Conservation (phyloP, 2,113 vertebrate species). For the Gopherus evgoodei region DNA sequence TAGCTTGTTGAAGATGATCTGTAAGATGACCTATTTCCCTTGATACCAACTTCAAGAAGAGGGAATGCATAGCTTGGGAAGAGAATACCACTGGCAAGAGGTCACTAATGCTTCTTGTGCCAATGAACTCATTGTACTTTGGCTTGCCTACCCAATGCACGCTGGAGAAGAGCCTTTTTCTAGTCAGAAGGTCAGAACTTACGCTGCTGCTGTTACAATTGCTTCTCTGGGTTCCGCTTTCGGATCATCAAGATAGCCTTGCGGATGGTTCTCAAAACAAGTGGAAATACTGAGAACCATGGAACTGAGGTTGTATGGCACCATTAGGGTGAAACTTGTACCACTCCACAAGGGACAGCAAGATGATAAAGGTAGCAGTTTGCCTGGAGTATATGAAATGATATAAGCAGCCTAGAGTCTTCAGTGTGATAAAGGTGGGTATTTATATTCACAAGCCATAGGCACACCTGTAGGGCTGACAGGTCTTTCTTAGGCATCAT, state of each 20-base stretch:
- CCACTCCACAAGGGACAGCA: background rate
- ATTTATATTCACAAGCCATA: slow-evolving; percentile 20
- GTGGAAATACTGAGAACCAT: background rate
- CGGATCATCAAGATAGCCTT: background rate
- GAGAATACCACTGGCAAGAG: background rate
- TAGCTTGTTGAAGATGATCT: background rate
- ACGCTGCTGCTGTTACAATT: background rate
- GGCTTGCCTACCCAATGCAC: background rate
- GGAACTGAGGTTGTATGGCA: background rate
- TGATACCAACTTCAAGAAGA: background rate
- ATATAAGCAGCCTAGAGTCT: slow-evolving; percentile 29
- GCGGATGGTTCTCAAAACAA: background rate
- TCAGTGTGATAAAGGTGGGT: background rate
- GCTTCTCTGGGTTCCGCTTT: background rate
- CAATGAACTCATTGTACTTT: background rate
- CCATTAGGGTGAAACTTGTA: background rate
- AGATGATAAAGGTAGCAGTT: background rate
- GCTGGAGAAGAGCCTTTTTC: background rate
- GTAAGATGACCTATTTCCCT: background rate
- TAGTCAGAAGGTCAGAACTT: background rate
- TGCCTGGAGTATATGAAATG: background rate
- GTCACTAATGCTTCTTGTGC: background rate
- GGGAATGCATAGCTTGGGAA: background rate
- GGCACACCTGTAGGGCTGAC: background rate
- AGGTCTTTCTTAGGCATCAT: background rate